These are phyloP conservation scores for Prionchulus punctatus DNA, from an alignment of 2,888 invertebrate species.

Conservation along the genomic window DNA sequence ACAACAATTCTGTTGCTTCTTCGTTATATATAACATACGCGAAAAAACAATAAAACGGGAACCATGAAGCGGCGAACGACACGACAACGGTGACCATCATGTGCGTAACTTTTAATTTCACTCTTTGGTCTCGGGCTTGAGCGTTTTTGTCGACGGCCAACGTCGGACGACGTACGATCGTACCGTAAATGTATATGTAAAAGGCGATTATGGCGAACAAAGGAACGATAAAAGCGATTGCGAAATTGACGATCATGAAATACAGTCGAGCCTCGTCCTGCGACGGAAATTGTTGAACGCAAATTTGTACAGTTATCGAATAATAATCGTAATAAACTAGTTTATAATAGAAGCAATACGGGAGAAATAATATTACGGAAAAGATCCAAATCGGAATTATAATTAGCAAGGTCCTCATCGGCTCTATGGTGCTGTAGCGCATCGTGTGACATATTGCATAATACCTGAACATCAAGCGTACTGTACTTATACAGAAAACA, in stretches of 20 bases:
- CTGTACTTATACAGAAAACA: not conserved
- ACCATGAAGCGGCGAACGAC: slow-evolving; percentile 28
- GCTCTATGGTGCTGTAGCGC: slow-evolving; percentile 21
- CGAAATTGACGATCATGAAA: slow-evolving; percentile 24
- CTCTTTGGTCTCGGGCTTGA: slow-evolving; percentile 25
- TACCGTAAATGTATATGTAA: slow-evolving; percentile 24
- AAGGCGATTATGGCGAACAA: slow-evolving; percentile 23
- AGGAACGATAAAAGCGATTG: slow-evolving; percentile 27
- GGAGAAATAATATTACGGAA: slow-evolving; percentile 23
- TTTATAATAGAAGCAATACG: slow-evolving; percentile 23
- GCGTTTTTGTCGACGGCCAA: slow-evolving; percentile 24
- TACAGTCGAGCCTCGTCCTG: not conserved
- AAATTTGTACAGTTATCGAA: not conserved
- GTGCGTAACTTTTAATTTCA: slow-evolving; percentile 27
- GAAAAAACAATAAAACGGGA: slow-evolving; percentile 20
- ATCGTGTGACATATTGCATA: slow-evolving; percentile 30
- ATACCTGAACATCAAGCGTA: slow-evolving; percentile 16
- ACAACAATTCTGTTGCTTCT: not conserved
- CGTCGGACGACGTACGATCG: slow-evolving; percentile 17
- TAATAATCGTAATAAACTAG: slow-evolving; percentile 15
- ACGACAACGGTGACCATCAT: slow-evolving; percentile 32
- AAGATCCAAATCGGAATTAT: slow-evolving; percentile 26
- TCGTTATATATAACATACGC: not conserved
- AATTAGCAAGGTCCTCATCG: slow-evolving; percentile 21
- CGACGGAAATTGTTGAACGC: slow-evolving; percentile 3